Conservation (phyloP, 2,113 vertebrate genomes). For the Scolopax mira region DNA sequence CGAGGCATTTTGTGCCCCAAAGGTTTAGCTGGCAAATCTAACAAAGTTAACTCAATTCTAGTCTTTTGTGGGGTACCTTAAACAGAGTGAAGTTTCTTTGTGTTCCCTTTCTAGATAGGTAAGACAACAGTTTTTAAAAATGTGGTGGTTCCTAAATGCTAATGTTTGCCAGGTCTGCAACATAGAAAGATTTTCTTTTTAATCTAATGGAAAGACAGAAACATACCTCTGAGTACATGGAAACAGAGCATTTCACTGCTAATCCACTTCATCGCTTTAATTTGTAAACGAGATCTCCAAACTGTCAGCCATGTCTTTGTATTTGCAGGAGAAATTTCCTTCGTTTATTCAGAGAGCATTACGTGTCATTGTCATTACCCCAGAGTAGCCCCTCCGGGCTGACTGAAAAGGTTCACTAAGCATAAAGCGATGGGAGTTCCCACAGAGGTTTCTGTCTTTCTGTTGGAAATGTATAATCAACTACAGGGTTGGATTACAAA, state of each 20-base stretch:
- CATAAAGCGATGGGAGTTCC: constrained; percentile 31
- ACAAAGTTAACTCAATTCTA: constrained; percentile 54
- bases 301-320: constrained; percentile 40
- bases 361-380: constrained; percentile 51
- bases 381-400: constrained; percentile 60
- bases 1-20: neutral
- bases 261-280: constrained; percentile 49
- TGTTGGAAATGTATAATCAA: constrained; percentile 72
- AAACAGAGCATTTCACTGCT: constrained; percentile 21
- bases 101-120: constrained; percentile 65
- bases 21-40: constrained; percentile 42
- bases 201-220: constrained; percentile 78
- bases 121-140: constrained; percentile 58
- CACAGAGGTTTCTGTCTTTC: constrained; percentile 76
- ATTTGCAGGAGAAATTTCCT: constrained; percentile 42
- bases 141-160: constrained; percentile 75
- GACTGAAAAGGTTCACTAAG: constrained; percentile 46
- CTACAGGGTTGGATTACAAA: constrained; percentile 62
- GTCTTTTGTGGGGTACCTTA: constrained; percentile 38
- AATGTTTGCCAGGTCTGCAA: constrained; percentile 77
- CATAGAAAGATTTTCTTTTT: constrained; percentile 60
- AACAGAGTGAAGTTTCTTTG: constrained; percentile 60
- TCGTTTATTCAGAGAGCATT: constrained; percentile 44
- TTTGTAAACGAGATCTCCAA: constrained; percentile 52
- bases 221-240: constrained; percentile 49